A percentile compares a stretch with the other conserved stretches of the same genome.
phyloP scores from a whole-genome alignment of 2,888 invertebrate species.

The Dermolepida albohirtum region DNA sequence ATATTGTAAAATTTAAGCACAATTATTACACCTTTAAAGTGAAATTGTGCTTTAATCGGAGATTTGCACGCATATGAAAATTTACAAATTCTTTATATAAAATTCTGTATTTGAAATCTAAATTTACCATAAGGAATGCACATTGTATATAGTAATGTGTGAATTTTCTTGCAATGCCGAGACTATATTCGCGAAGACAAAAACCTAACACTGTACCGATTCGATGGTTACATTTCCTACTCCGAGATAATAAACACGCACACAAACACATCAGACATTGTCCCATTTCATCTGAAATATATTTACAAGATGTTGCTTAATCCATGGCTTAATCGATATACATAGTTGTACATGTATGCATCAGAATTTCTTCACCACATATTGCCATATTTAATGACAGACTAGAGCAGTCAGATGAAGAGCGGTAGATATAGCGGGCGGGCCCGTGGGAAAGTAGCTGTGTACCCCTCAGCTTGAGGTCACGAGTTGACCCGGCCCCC shows the following conservation, averaged over 20 bases:
- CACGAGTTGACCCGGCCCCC: constrained; percentile 64
- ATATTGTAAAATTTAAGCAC: no score
- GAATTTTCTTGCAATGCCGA: background rate
- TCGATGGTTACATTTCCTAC: constrained; percentile 12
- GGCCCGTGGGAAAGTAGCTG: constrained; percentile 67
- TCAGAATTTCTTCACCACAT: constrained; percentile 62
- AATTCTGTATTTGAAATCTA: no score
- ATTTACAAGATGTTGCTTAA: constrained; percentile 47
- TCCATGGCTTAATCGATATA: constrained; percentile 58
- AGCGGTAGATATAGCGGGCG: constrained; percentile 67
- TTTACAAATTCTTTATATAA: background rate
- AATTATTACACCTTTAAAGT: no score
- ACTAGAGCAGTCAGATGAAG: constrained; percentile 64
- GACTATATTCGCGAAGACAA: constrained; percentile 5
- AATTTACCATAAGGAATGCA: no score
- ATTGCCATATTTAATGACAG: constrained; percentile 67
- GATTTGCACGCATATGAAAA: no score
- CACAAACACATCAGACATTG: background rate
- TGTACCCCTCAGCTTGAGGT: constrained; percentile 67
- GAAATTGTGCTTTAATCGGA: background rate
- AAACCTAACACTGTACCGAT: constrained; percentile 11
- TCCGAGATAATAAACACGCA: background rate
- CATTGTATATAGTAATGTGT: no score
- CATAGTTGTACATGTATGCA: constrained; percentile 59
- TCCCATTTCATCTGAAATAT: constrained; percentile 33